These are phyloP conservation scores for Deroplatys truncata DNA, from an alignment of 2,888 invertebrate genomes.

Conservation along the genomic window DNA sequence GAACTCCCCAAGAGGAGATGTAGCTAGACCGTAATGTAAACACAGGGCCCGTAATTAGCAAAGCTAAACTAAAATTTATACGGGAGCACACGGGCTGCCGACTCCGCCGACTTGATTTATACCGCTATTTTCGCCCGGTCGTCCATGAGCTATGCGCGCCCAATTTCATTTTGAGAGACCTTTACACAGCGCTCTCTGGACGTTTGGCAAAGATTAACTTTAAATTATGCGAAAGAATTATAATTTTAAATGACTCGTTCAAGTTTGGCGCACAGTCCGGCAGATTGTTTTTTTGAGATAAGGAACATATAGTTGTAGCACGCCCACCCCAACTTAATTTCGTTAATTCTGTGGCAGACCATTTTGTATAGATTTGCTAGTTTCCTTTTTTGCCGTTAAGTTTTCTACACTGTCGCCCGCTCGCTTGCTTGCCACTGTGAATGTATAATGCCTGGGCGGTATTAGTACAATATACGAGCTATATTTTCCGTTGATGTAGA, in stretches of 20 bases:
- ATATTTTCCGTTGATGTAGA: not conserved
- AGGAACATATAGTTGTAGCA: not conserved
- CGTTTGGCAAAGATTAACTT: not conserved
- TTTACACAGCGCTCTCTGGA: not conserved
- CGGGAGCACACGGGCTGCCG: not conserved
- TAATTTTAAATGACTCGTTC: conserved; percentile 1
- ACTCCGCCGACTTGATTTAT: conserved; percentile 1
- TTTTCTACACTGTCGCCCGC: not conserved
- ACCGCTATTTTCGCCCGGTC: not conserved
- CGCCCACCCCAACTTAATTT: not conserved
- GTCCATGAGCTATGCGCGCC: not conserved
- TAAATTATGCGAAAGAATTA: conserved; percentile 6
- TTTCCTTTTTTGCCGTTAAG: not conserved
- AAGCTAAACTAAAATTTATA: conserved; percentile 20
- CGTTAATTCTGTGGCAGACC: not conserved
- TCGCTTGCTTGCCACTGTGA: too few relatives aligned
- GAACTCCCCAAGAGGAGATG: not conserved
- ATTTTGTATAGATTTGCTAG: not conserved
- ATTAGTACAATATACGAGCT: not conserved
- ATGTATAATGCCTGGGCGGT: not conserved
- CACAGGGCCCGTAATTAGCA: conserved; percentile 11
- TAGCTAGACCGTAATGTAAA: conserved; percentile 15
- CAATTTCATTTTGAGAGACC: conserved; percentile 2
- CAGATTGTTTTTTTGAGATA: not conserved
- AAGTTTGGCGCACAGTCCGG: not conserved